Base-by-base conservation (phyloP, 2,888 invertebrate genomes). In the Yponomeuta evonymella region DNA sequence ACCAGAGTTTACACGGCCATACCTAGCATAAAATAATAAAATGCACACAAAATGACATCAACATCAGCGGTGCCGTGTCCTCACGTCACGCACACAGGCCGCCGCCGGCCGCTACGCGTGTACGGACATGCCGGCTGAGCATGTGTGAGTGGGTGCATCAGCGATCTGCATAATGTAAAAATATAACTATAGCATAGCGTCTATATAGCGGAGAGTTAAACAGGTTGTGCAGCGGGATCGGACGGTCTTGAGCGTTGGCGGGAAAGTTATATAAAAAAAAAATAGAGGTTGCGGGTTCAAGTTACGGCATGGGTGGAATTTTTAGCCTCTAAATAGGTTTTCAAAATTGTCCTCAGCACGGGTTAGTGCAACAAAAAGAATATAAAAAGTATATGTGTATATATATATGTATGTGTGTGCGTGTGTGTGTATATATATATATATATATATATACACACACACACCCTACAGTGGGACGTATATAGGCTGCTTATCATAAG, bases 161-260 rank as follows among this genome's bases (percentile, higher is more conserved):
- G 74, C 73, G 73, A 74, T 75, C 72, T 76, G 74, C 73, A 76
- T 76, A 77, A 76, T 78, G 75, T 75, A 74, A 72, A 73, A 70
- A 71, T 73, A 72, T 74, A 74, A 72, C 73, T 69, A 73, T 75
- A 76, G 15, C 5, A 58, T 58, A 58, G 51, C 12, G 12, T 15
- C 15, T 48, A 33, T 76, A 75, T 10, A 71, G 33, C 4, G 63
- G 62, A 64, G 30, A 64, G 30, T 70, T 36, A 70, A 70, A 70
- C 70, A 48, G 70, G 70, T 70, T 64, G 70, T 74, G 71, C 75
- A 75, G 70, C 63, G 71, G 67, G 72, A 69, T 62, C n/a, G 51
- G 64, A 30, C 29, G 70, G 48, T 73, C 74, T 62, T 69, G 33
- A 65, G 71, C 70, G 66, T 72, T 72, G 36, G 66, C 66, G 69